Conservation (phyloP, 1,140 invertebrate genomes). For the Aphis gossypii region DNA sequence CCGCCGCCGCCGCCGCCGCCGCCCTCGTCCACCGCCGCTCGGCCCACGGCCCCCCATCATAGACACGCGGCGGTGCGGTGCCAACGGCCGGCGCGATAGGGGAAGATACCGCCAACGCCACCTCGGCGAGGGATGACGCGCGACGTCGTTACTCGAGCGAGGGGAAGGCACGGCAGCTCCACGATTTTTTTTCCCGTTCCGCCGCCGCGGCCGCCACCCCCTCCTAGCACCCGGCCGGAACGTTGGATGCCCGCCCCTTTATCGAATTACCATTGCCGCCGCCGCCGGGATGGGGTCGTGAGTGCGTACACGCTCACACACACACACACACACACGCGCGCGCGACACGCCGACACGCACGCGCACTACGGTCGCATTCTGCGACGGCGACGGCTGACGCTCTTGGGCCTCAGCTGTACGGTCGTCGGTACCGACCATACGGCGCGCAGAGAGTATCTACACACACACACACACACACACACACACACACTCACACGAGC, state of each 20-base stretch:
- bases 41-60: background rate
- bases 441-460: background rate
- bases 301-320: background rate
- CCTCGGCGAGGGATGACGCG: background rate
- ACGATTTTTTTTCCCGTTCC: background rate
- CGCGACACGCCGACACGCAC: background rate
- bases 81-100: background rate
- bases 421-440: background rate
- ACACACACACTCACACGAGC: background rate
- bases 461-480: background rate
- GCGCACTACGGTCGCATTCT: background rate
- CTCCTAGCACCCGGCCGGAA: background rate
- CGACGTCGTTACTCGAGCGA: background rate
- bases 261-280: slow-evolving; percentile 49
- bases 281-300: slow-evolving; percentile 31
- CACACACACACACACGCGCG: background rate
- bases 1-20: background rate
- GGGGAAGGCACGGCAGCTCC: background rate
- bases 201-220: background rate
- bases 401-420: background rate
- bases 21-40: background rate
- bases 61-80: background rate
- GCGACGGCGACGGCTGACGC: background rate
- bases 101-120: background rate
- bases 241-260: slow-evolving; percentile 15